Evolutionary conservation across 1,140 invertebrate species (phyloP).

Genomic region (Apis laboriosa): DNA sequence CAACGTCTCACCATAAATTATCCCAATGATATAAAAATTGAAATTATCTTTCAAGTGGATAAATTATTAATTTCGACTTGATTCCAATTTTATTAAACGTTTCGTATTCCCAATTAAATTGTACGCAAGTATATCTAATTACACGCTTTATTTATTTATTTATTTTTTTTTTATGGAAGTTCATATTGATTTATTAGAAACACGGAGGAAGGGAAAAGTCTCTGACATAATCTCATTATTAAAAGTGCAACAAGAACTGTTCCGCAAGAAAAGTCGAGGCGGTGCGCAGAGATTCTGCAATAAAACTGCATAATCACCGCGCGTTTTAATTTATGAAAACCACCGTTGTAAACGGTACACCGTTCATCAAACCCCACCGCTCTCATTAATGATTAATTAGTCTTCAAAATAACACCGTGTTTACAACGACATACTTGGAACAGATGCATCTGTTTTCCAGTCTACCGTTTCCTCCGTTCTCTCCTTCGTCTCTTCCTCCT

Average conservation of each 20-base stretch:
- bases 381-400: slow-evolving; percentile 12
- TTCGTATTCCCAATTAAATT: too few species aligned
- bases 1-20: too few species aligned
- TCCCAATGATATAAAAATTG: too few species aligned
- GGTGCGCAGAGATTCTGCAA: not conserved
- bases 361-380: not conserved
- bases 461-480: too few species aligned
- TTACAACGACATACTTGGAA: not conserved
- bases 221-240: not conserved
- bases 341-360: not conserved
- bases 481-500: not conserved
- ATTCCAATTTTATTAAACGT: too few species aligned
- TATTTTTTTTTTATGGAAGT: not conserved
- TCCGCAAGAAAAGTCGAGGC: not conserved
- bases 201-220: not conserved
- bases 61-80: too few species aligned
- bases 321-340: not conserved
- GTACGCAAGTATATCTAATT: too few species aligned
- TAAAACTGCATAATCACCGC: not conserved
- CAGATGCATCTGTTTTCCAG: not conserved
- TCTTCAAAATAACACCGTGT: not conserved
- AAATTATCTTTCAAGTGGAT: too few species aligned
- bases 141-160: too few species aligned
- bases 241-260: too few species aligned
- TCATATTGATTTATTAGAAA: not conserved